A percentile compares a stretch with the other conserved stretches of the same genome.
Conservation (phyloP, 2,113 vertebrate genomes). For the Dipodomys stephensi region DNA sequence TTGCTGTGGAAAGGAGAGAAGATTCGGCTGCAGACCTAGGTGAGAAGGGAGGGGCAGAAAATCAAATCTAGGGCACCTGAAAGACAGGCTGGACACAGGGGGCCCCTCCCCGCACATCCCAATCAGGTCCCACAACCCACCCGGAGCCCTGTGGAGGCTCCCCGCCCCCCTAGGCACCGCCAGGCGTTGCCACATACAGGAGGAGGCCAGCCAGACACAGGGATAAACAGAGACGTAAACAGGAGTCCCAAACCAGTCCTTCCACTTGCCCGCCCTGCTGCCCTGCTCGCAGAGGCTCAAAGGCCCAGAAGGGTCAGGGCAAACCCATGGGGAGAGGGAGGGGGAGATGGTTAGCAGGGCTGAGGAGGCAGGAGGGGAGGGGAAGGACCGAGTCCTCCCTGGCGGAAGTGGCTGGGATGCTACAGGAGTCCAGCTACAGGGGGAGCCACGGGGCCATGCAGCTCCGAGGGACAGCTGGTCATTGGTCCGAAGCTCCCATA, state of each 20-base stretch:
- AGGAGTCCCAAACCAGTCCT: slow-evolving; percentile 72
- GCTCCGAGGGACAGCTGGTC: background rate
- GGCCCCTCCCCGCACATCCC: background rate
- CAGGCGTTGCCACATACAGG: slow-evolving; percentile 64
- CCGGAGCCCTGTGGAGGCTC: background rate
- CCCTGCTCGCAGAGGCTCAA: background rate
- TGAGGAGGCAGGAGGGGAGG: slow-evolving; percentile 2
- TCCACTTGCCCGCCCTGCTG: background rate
- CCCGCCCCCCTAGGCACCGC: background rate
- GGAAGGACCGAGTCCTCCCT: background rate
- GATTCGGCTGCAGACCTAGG: slow-evolving; percentile 94
- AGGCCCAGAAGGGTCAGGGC: slow-evolving; percentile 36
- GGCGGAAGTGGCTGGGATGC: background rate
- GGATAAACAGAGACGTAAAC: slow-evolving; percentile 65
- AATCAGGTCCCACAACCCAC: background rate
- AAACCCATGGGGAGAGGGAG: background rate
- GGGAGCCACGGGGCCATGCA: background rate
- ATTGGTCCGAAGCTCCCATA: background rate
- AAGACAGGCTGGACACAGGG: background rate
- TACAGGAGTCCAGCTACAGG: background rate
- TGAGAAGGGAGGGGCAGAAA: slow-evolving; percentile 58
- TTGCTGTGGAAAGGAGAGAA: slow-evolving; percentile 94
- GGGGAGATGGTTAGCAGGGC: background rate
- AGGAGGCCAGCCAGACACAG: slow-evolving; percentile 50
- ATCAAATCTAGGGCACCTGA: slow-evolving; percentile 49